phyloP scores from a whole-genome alignment of 2,797 vertebrate species.

The Monodelphis domestica region DNA sequence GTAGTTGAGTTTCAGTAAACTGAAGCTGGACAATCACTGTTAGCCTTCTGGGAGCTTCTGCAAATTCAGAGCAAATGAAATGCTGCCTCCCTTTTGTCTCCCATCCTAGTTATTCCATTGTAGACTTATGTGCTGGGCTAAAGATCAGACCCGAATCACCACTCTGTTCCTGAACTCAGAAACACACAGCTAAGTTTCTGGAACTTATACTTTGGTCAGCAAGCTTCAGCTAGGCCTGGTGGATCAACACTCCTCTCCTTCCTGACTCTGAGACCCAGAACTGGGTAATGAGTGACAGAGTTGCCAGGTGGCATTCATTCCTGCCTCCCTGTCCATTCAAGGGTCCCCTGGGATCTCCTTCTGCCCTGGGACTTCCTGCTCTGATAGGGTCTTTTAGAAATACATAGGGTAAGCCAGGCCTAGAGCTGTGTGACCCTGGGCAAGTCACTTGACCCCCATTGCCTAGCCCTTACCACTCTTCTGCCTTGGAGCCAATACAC shows the following conservation, averaged over 20 bases:
- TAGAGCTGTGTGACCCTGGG: no score
- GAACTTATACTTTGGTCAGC: neutral
- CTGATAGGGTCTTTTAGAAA: no score
- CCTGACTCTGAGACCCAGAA: neutral
- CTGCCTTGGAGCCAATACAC: no score
- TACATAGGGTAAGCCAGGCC: no score
- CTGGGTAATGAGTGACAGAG: neutral
- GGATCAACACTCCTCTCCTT: neutral
- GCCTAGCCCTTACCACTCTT: no score
- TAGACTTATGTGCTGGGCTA: neutral
- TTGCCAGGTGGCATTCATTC: neutral
- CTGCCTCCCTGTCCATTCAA: neutral
- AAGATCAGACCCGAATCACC: neutral
- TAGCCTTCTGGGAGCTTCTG: neutral
- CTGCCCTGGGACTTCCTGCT: neutral
- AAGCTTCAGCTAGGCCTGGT: neutral
- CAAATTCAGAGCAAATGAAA: neutral
- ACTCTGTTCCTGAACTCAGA: neutral
- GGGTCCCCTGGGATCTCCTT: neutral
- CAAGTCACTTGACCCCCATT: no score
- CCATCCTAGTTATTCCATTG: neutral
- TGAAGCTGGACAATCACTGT: neutral
- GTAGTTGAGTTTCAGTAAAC: neutral
- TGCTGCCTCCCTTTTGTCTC: neutral
- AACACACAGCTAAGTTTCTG: neutral